Percentiles rank a stretch among this genome's conserved stretches.
phyloP scores from a whole-genome alignment of 2,797 vertebrate genomes.

The Cynodonichthys magdalenae region DNA sequence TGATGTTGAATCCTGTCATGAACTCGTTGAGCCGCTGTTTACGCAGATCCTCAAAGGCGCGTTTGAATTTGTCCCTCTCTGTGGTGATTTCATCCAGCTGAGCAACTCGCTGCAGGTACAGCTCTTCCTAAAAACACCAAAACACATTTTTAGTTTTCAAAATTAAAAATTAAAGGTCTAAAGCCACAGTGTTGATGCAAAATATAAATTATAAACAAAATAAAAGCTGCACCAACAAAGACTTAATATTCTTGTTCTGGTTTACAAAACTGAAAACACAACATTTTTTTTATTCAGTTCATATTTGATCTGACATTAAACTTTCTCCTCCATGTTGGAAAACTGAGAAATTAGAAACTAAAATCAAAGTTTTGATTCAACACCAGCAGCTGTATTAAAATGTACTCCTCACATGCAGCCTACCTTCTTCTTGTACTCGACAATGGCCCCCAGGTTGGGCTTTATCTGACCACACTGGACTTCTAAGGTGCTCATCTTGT shows the following conservation, averaged over 20 bases:
- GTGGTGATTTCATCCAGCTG: constrained; percentile 92
- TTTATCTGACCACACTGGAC: constrained; percentile 88
- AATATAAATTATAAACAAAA: too few relatives aligned
- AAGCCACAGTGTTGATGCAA: too few relatives aligned
- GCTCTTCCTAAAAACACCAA: constrained; percentile 85
- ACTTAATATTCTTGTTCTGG: too few relatives aligned
- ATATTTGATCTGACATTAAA: too few relatives aligned
- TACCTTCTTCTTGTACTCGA: constrained; percentile 93
- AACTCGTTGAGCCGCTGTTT: constrained; percentile 96
- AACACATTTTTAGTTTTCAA: background rate
- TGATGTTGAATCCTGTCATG: constrained; percentile 95
- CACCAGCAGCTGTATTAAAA: too few relatives aligned
- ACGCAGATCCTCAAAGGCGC: constrained; percentile 88
- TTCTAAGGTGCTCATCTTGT: constrained; percentile 90
- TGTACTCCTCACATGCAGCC: background rate
- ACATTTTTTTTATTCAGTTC: too few relatives aligned
- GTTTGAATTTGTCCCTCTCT: constrained; percentile 89
- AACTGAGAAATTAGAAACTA: too few relatives aligned
- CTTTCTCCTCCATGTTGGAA: too few relatives aligned
- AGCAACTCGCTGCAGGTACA: constrained; percentile 91
- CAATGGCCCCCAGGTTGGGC: constrained; percentile 92
- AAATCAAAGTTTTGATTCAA: too few relatives aligned
- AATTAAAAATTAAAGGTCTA: too few relatives aligned
- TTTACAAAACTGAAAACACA: too few relatives aligned
- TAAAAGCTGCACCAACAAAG: too few relatives aligned